Base-by-base conservation (phyloP, 2,888 invertebrate genomes). In the Parapristionchus giblindavisi region DNA sequence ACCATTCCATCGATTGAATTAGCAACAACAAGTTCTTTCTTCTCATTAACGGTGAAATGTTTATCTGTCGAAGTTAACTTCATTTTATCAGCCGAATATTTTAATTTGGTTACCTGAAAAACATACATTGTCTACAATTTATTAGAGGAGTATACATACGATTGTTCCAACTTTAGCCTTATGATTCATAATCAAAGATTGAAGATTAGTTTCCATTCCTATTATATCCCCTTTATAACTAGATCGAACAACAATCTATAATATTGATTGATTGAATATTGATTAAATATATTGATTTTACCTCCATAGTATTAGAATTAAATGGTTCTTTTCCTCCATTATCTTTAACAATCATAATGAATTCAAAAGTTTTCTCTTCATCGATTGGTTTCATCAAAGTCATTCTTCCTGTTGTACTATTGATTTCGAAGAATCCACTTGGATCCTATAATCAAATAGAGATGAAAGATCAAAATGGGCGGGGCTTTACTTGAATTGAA, bases 1-100 rank as follows among this genome's bases (percentile, higher is more conserved):
- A n/a, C 40, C 4, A 68, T 5, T 11, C n/a, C 34, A 51, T 51
- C 24, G 11, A 68, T n/a, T 1, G 17, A 34, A 5, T 68, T 38
- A 14, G 17, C 27, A 8, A 68, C 52, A n/a, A 68, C 17, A 1
- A 68, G 27, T 52, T 68, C 52, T 36, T 34, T 52, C 24, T 36
- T 68, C 6, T 68, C 68, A 36, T 68, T 68, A 6, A 68, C 68
- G 6, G 36, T 17, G 52, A 68, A 68, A 24, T 52, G 68, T 32
- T 24, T 51, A 21, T 51, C 52, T 17, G 68, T 52, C 6, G 68
- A 68, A 5, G n/a, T 24, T 14, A 68, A 36, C 24, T 52, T 21
- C 11, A 52, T 27, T 5, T 43, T 68, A 32, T 34, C 48, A 6
- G 11, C 17, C 14, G n/a, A 36, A n/a, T 48, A 65, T 27, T 65